phyloP scores from a whole-genome alignment of 2,888 invertebrate species.

The Drosophila formosana region DNA sequence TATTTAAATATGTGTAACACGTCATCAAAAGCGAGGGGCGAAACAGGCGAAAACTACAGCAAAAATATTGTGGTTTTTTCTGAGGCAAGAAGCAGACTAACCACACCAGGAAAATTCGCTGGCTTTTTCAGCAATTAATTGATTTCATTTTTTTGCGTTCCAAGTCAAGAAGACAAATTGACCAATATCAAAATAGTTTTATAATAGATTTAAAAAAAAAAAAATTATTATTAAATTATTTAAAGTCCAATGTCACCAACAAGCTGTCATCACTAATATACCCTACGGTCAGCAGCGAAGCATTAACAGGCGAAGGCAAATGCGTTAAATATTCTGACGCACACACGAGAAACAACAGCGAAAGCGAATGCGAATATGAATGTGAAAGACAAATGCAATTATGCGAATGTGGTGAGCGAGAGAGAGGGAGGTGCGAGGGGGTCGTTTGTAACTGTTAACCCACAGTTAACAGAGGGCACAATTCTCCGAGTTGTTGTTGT shows the following conservation, averaged over 20 bases:
- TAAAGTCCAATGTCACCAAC: not conserved
- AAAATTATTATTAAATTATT: too few species aligned
- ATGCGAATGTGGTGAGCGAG: conserved; percentile 15
- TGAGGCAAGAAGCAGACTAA: not conserved
- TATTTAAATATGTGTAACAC: conserved; percentile 58
- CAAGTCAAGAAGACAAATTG: not conserved
- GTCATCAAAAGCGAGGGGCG: conserved; percentile 16
- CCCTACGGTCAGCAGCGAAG: not conserved
- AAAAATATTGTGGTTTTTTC: not conserved
- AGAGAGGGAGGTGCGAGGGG: not conserved
- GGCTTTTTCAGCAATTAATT: not conserved
- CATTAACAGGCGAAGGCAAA: conserved; percentile 20
- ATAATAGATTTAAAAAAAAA: too few species aligned
- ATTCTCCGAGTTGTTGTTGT: conserved; percentile 8
- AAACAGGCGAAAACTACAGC: not conserved
- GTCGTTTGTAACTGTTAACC: conserved; percentile 28
- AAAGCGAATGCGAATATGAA: conserved; percentile 35
- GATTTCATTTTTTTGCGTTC: not conserved
- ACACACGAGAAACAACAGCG: conserved; percentile 29
- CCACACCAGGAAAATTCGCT: not conserved
- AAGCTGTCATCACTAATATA: not conserved
- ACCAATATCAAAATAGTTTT: not conserved
- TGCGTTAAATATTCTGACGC: conserved; percentile 51
- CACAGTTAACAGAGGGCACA: conserved; percentile 22
- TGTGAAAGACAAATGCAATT: conserved; percentile 63